A percentile compares a stretch with the other conserved stretches of the same genome.
phyloP scores from a whole-genome alignment of 1,140 invertebrate species.

The Drosophila yakuba region DNA sequence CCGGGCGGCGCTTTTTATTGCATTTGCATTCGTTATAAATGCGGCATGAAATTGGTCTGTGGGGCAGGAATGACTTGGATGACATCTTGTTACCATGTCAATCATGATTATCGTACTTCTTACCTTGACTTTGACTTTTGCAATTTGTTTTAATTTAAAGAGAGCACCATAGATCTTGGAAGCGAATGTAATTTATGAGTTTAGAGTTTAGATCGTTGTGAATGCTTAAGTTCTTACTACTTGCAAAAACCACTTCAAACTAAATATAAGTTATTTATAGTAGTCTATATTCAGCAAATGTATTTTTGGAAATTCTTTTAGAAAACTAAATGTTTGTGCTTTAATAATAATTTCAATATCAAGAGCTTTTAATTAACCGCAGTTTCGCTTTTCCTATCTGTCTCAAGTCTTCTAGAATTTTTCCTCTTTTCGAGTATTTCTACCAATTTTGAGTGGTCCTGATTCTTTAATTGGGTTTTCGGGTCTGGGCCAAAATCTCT shows the following conservation, averaged over 20 bases:
- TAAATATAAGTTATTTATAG: too few relatives aligned
- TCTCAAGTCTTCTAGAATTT: not conserved
- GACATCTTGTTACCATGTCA: conserved; percentile 43
- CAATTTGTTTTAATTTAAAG: conserved; percentile 70
- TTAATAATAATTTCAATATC: too few relatives aligned
- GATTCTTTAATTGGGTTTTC: conserved; percentile 37
- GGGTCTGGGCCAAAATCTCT: conserved; percentile 13
- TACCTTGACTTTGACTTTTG: conserved; percentile 55
- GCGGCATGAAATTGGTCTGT: conserved; percentile 2
- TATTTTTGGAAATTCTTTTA: too few relatives aligned
- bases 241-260: not conserved
- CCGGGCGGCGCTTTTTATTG: conserved; percentile 54
- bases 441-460: conserved; percentile 16
- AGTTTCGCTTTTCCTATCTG: conserved; percentile 17
- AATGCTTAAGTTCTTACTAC: too few relatives aligned
- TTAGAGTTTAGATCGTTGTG: too few relatives aligned
- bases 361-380: conserved; percentile 12
- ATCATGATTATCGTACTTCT: conserved; percentile 62
- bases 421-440: not conserved
- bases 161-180: conserved; percentile 13
- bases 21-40: conserved; percentile 71
- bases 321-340: too few relatives aligned
- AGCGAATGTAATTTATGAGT: conserved; percentile 1
- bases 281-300: too few relatives aligned
- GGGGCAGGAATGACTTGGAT: not conserved